Base-by-base conservation (phyloP, 2,888 invertebrate species). In the Bibio marci region DNA sequence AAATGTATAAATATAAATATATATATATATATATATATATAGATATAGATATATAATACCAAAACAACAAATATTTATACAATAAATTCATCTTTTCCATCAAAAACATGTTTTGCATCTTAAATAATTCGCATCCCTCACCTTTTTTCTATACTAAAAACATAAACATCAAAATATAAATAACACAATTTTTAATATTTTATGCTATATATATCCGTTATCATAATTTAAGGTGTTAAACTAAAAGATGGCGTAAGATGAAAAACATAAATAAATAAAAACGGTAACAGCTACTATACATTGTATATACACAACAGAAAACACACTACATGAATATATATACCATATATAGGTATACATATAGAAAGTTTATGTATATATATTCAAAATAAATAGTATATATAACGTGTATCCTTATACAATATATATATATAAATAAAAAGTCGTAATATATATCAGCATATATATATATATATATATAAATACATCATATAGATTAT, bases 221-320 rank as follows among this genome's bases (percentile, higher is more conserved):
- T 35, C 39, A 39, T 39, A 39, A 39, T 39, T 39, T 35, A 34
- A 39, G 39, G 39, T 39, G 39, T 39, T 39, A 39, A 39, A 26
- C 38, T 38, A 38, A 31, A 38, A 32, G 15, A 39, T 39, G 39
- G 39, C 39, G 31, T 28, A 18, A 18, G 4, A 19, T 36, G 17
- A 17, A 36, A 27, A 6, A 28, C 15, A 28, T 36, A 28, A 28
- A 36, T 36, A 27, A 28, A 36, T 28, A 28, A 36, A 27, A n/a
- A n/a, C n/a, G n/a, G n/a, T n/a, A n/a, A n/a, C n/a, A n/a, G n/a
- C n/a, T n/a, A n/a, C n/a, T n/a, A n/a, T n/a, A n/a, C n/a, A n/a
- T n/a, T n/a, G n/a, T n/a, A n/a, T n/a, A n/a, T n/a, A n/a, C n/a
- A n/a, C n/a, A n/a, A n/a, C n/a, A n/a, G n/a, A n/a, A n/a, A n/a